Percentiles rank a stretch among this genome's conserved stretches.
phyloP scores from a whole-genome alignment of 2,113 vertebrate species.

The Oreochromis spilurus region DNA sequence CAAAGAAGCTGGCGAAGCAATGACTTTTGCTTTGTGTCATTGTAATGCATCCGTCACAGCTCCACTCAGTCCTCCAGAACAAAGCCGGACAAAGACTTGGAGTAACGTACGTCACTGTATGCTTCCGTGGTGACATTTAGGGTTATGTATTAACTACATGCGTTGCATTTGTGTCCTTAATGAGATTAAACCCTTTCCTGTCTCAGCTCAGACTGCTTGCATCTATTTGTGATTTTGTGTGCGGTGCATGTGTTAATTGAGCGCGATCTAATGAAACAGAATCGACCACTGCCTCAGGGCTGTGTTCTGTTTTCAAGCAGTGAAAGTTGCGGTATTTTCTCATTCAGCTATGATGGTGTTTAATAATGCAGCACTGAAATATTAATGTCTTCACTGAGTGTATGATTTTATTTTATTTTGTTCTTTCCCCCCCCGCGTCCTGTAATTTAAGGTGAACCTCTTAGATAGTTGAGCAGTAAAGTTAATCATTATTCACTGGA shows the following conservation, averaged over 20 bases:
- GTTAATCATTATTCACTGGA: not conserved
- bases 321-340: not conserved
- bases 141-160: conserved; percentile 4
- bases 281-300: not conserved
- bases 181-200: conserved; percentile 14
- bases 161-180: not conserved
- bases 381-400: not conserved
- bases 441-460: not conserved
- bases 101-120: not conserved
- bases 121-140: not conserved
- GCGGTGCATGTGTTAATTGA: not conserved
- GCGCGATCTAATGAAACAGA: not conserved
- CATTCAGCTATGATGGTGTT: not conserved
- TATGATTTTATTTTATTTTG: not conserved
- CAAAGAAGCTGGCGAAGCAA: not conserved
- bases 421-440: not conserved
- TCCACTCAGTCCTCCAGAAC: not conserved
- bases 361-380: not conserved
- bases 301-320: not conserved
- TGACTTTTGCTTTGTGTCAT: not conserved
- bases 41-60: not conserved
- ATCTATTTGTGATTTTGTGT: not conserved
- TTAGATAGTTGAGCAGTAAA: not conserved
- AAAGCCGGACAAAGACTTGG: not conserved
- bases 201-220: not conserved